A percentile compares a stretch with the other conserved stretches of the same genome.
These are phyloP conservation scores for Trogon surrucura DNA, from an alignment of 2,113 vertebrate genomes.

Conservation along the genomic window DNA sequence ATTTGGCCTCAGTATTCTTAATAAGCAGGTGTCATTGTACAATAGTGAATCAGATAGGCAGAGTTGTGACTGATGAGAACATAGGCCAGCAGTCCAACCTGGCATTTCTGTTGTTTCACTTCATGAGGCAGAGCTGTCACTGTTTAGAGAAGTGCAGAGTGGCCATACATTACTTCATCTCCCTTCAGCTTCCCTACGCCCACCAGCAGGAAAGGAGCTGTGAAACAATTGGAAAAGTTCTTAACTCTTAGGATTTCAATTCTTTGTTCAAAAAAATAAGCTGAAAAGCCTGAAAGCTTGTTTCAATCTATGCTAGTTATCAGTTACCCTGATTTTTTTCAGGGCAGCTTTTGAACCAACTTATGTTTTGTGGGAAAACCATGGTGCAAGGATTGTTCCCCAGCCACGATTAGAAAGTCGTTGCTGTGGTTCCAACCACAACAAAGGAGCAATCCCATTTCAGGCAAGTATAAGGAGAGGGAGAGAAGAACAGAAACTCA, in stretches of 20 bases:
- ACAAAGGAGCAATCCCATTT: not conserved
- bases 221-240: not conserved
- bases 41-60: not conserved
- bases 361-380: not conserved
- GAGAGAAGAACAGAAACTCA: not conserved
- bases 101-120: not conserved
- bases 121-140: not conserved
- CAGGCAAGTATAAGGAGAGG: not conserved
- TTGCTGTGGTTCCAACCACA: not conserved
- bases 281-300: not conserved
- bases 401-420: not conserved
- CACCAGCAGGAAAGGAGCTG: not conserved
- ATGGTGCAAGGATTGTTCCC: not conserved
- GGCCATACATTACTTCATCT: rapidly evolving
- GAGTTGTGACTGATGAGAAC: not conserved
- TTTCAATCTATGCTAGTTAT: not conserved
- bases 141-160: not conserved
- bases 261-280: not conserved
- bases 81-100: not conserved
- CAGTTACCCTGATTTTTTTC: not conserved
- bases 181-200: not conserved
- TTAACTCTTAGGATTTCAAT: not conserved
- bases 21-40: not conserved
- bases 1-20: not conserved
- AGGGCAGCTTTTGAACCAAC: not conserved